A percentile compares a stretch with the other conserved stretches of the same genome.
phyloP scores from a whole-genome alignment of 2,797 vertebrate species.

The Cuculus canorus region DNA sequence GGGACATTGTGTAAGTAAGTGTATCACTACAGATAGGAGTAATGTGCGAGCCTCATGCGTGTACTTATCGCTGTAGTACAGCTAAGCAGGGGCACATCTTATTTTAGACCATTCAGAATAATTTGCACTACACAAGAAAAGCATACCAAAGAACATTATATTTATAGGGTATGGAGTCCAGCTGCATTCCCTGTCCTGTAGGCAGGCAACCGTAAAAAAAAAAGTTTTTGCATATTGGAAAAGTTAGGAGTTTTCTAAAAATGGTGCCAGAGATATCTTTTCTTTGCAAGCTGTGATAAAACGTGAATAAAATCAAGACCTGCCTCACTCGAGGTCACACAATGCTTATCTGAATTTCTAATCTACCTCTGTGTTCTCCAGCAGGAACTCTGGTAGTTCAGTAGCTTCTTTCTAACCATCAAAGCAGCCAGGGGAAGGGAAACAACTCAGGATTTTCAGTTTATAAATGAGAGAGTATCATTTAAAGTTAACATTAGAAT shows the following conservation, averaged over 20 bases:
- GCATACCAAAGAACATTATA: not conserved
- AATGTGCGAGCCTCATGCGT: not conserved
- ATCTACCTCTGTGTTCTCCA: not conserved
- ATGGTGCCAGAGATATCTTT: not conserved
- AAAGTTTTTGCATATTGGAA: not conserved
- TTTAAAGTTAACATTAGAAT: not conserved
- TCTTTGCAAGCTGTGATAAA: conserved; percentile 21
- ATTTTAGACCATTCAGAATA: not conserved
- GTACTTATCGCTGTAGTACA: not conserved
- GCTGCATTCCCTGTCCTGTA: not conserved
- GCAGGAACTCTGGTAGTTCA: conserved; percentile 28
- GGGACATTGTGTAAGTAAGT: not conserved
- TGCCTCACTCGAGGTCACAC: conserved; percentile 30
- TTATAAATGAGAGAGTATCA: conserved; percentile 20
- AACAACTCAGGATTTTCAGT: not conserved
- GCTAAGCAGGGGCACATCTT: not conserved
- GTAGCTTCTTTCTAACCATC: conserved; percentile 44
- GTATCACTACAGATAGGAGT: not conserved
- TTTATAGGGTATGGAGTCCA: conserved; percentile 14
- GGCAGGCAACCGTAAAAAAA: not conserved
- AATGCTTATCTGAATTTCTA: conserved; percentile 45
- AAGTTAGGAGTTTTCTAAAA: not conserved
- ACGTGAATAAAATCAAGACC: conserved; percentile 36
- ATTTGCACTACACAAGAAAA: not conserved
- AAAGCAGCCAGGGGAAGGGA: conserved; percentile 21